phyloP scores from a whole-genome alignment of 2,888 invertebrate species.

The Rotaria magnacalcarata region DNA sequence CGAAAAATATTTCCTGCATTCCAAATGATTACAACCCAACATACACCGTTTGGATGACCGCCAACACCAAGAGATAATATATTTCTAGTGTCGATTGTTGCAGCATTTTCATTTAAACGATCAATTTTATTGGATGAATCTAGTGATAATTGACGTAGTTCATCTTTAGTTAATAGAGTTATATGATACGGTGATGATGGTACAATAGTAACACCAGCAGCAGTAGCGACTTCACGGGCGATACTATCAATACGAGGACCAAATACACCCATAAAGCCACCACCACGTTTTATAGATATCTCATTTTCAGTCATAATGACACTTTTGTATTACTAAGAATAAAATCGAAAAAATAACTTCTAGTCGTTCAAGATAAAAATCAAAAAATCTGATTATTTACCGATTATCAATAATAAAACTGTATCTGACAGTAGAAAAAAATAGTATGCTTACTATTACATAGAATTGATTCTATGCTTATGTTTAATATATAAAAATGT shows the following conservation, averaged over 20 bases:
- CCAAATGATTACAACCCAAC: not conserved
- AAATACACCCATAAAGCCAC: not conserved
- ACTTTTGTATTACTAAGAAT: not conserved
- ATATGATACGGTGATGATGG: not conserved
- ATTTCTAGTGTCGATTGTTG: not conserved
- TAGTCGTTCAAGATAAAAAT: not conserved
- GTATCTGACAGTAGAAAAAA: no score
- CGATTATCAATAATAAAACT: no score
- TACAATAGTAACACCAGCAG: not conserved
- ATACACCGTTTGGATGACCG: not conserved
- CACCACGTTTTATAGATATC: not conserved
- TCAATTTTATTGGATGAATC: not conserved
- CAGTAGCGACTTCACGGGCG: not conserved
- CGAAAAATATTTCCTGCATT: constrained; percentile 21
- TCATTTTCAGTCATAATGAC: not conserved
- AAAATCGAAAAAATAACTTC: not conserved
- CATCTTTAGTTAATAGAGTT: not conserved
- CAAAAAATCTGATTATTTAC: no score
- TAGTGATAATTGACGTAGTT: not conserved
- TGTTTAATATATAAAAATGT: no score
- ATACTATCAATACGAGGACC: not conserved
- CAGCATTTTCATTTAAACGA: not conserved
- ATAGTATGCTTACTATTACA: no score
- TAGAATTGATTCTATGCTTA: no score
- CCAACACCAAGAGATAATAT: not conserved